phyloP scores from a whole-genome alignment of 2,797 vertebrate genomes.

The Siniperca scherzeri region DNA sequence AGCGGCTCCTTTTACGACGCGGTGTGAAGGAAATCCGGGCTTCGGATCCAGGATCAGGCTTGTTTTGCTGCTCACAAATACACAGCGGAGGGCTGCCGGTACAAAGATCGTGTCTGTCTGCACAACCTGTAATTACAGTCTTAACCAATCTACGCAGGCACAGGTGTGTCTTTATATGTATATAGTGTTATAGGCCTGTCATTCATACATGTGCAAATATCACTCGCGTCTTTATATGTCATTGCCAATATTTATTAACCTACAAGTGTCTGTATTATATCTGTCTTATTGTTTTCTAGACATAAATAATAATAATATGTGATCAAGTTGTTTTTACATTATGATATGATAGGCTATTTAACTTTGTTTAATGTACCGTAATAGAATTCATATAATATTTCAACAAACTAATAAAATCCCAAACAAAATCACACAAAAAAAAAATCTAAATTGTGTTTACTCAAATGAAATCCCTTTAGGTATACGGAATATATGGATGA shows the following conservation, averaged over 20 bases:
- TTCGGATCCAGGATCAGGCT: slow-evolving; percentile 73
- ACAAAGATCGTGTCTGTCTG: slow-evolving; percentile 56
- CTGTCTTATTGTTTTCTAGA: neutral
- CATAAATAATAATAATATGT: neutral
- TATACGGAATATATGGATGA: no score
- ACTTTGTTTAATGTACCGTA: neutral
- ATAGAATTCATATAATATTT: neutral
- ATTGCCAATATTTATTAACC: neutral
- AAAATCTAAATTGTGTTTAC: neutral
- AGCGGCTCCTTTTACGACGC: slow-evolving; percentile 68
- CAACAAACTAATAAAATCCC: no score
- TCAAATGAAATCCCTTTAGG: neutral
- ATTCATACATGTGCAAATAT: slow-evolving; percentile 3
- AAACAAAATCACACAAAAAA: neutral
- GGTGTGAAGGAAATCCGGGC: slow-evolving; percentile 72
- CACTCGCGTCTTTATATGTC: no score
- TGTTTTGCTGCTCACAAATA: slow-evolving; percentile 74
- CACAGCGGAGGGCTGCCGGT: slow-evolving; percentile 9
- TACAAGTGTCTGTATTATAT: neutral
- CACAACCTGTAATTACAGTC: slow-evolving; percentile 37
- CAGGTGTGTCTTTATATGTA: neutral
- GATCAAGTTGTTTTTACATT: neutral
- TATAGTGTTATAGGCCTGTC: neutral
- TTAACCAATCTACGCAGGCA: neutral
- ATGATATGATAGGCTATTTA: neutral